Base-by-base conservation (phyloP, 2,888 invertebrate genomes). In the Muscina levida region DNA sequence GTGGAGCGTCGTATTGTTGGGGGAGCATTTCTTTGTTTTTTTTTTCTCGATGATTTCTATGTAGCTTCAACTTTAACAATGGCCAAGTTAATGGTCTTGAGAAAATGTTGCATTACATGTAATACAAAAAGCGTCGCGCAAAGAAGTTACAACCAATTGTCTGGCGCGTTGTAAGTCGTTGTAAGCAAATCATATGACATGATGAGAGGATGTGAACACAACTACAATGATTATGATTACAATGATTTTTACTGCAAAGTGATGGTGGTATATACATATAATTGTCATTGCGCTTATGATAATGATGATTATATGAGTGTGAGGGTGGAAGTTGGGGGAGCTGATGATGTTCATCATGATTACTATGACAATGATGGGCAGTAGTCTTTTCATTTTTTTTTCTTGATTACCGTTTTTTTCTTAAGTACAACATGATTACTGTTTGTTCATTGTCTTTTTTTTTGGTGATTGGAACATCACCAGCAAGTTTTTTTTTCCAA, bases 91-190 rank as follows among this genome's bases (percentile, higher is more conserved):
- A 79, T 79, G 74, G 74, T 79, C 72, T 75, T 79, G 79, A 68
- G 79, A 79, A 79, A 79, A 76, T 76, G 68, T 76, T 76, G 79
- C 75, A 79, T 72, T 79, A 79, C 72, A 75, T 79, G 75, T 72
- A 48, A 19, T 22, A 48, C 8, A 5, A 17, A 48, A 10, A 8
- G 10, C 6, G 1, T 19, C 6, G 13, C 17, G 2, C 2, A 6
- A 48, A 19, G 22, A 17, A 46, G 17, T 46, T 48, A 17, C 48
- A 48, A 48, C 17, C 17, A 48, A 19, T 19, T 48, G n/a, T n/a
- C n/a, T n/a, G n/a, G n/a, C n/a, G n/a, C n/a, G n/a, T n/a, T n/a
- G n/a, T n/a, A n/a, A n/a, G 19, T 48, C n/a, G n/a, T 4, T 37
- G 10, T 37, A 37, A 37, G 48, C 48, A 48, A 48, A 6, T 5